A percentile compares a stretch with the other conserved stretches of the same genome.
Evolutionary conservation across 2,888 invertebrate species (phyloP).

Genomic region (Eulithis prunata): DNA sequence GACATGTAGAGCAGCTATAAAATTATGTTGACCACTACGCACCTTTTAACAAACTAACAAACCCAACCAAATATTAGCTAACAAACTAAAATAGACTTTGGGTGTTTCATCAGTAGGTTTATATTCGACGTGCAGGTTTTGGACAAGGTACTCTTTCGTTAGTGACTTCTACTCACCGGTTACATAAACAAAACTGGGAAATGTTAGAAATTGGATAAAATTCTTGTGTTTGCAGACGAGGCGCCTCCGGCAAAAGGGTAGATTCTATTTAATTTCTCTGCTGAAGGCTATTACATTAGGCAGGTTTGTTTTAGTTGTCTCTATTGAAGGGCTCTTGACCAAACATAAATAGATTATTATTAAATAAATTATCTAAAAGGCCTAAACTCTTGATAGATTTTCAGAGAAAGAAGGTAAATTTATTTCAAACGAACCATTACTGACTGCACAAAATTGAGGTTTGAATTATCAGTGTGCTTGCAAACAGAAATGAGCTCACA

Average conservation of each 20-base stretch:
- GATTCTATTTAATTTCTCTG: conserved; percentile 55
- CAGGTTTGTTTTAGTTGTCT: conserved; percentile 53
- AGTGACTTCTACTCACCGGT: conserved; percentile 37
- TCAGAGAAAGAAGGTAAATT: not conserved
- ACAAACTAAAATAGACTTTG: not conserved
- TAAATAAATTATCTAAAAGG: conserved; percentile 35
- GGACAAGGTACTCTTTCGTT: conserved; percentile 27
- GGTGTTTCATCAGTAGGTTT: not conserved
- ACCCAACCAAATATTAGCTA: conserved; percentile 6
- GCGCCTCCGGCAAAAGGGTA: conserved; percentile 46
- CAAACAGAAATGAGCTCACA: too few relatives aligned
- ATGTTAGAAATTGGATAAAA: conserved; percentile 58
- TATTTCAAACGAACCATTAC: too few relatives aligned
- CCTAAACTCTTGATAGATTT: conserved; percentile 1
- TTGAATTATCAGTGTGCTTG: too few relatives aligned
- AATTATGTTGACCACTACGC: conserved; percentile 27
- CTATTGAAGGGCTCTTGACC: conserved; percentile 34
- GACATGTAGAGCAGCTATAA: conserved; percentile 10
- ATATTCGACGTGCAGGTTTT: conserved; percentile 6
- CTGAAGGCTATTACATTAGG: conserved; percentile 56
- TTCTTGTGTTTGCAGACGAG: conserved; percentile 53
- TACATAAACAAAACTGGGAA: conserved; percentile 41
- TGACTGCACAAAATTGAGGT: too few relatives aligned
- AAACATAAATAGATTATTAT: conserved; percentile 45
- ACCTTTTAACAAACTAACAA: conserved; percentile 22